Base-by-base conservation (phyloP, 2,113 vertebrate genomes). In the Channa maculata region DNA sequence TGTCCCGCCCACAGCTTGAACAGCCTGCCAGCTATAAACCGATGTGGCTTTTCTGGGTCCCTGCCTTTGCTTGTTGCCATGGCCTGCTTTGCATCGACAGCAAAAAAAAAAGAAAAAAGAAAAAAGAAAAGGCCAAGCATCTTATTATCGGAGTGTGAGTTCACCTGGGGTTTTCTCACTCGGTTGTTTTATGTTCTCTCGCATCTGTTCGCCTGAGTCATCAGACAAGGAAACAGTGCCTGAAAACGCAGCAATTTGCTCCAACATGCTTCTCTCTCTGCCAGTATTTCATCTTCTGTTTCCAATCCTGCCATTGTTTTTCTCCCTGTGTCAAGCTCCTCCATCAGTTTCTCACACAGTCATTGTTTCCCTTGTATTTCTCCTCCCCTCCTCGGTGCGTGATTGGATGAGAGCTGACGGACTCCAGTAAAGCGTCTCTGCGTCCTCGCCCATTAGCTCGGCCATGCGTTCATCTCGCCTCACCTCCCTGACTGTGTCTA, bases 381-480 rank as follows among this genome's bases (percentile, higher is more conserved):
- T 13, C 11, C 48, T 6, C 33, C 14, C 24, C 34, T 57, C n/a
- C 10, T 45, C 63, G 54, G 15, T 4, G 15, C 75, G 52, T 83
- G 79, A 86, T 64, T 76, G 82, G 63, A 89, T 83, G 51, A n/a
- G 84, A 89, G 50, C 73, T 76, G 87, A 86, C 84, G 80, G 73
- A 52, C 79, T 61, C 58, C 78, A 44, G 57, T 45, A 61, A 66
- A 69, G 43, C 75, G 75, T 77, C 69, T 77, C 65, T 36, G 80
- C 37, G 5, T 57, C 65, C 60, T 60, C 3, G 14, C 68, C 75
- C 79, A 82, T 89, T 82, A 82, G 84, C 72, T 69, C 78, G 14
- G 75, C 74, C 81, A 86, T 74, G 80, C 50, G 2, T 85, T 85
- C 66, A 58, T 1, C 66, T 55, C 45, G 33, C 66, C 70, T 68